Percentiles rank a stretch among this genome's conserved stretches.
Evolutionary conservation across 2,797 vertebrate species (phyloP).

Genomic region (Thunnus albacares): DNA sequence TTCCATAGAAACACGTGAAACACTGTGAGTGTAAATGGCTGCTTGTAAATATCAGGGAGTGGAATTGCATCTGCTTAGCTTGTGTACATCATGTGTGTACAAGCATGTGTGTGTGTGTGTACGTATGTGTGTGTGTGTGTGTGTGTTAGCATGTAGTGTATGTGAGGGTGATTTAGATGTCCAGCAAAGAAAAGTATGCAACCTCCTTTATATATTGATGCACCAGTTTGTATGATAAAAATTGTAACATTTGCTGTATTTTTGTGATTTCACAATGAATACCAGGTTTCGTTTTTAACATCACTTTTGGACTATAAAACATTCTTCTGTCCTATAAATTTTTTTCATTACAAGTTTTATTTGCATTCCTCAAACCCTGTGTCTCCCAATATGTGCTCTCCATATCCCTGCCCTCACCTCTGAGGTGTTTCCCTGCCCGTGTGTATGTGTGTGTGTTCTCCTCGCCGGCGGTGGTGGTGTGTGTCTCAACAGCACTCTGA

Average conservation of each 20-base stretch:
- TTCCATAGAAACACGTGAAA: conserved; percentile 58
- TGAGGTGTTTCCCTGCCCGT: conserved; percentile 44
- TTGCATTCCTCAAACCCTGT: conserved; percentile 48
- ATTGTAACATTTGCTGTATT: conserved; percentile 42
- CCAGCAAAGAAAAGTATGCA: conserved; percentile 13
- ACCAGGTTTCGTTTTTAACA: conserved; percentile 28
- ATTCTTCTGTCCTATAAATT: conserved; percentile 35
- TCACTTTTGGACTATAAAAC: conserved; percentile 21
- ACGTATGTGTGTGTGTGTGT: conserved; percentile 14
- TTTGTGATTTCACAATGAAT: conserved; percentile 31
- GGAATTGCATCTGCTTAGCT: conserved; percentile 60
- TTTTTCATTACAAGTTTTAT: not conserved
- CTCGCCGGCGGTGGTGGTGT: conserved; percentile 59
- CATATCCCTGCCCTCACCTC: conserved; percentile 36
- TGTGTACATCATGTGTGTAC: not conserved
- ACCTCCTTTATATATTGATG: not conserved
- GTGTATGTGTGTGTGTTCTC: conserved; percentile 48
- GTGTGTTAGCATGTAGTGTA: not conserved
- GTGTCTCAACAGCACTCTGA: conserved; percentile 92
- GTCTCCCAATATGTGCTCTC: conserved; percentile 32
- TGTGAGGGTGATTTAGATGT: conserved; percentile 28
- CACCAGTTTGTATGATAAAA: conserved; percentile 15
- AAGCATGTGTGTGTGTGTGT: conserved; percentile 17
- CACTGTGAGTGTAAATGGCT: conserved; percentile 71
- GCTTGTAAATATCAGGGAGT: conserved; percentile 87